Evolutionary conservation across 35 echinoderm and acorn worm genomes (phyloP), one percentile per base, ranked within the genome.

Genomic region (Strongylocentrotus purpuratus): DNA sequence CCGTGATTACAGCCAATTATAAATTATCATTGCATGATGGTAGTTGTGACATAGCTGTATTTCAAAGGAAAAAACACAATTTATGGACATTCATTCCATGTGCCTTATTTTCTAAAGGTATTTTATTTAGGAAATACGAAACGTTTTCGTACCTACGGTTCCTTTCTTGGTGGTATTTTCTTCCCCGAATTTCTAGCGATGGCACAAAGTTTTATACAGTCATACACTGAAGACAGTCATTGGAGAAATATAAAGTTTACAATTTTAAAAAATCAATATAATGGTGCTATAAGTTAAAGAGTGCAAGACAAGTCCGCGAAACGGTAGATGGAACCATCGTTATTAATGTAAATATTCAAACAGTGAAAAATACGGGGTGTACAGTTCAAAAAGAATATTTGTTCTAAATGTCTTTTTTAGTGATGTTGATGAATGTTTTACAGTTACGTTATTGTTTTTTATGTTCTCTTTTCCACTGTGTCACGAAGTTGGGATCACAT

Each of bases 301-400:
- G 65, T 28, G 65, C 20, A 78, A 55, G 2, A 55, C 50, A 11
- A 25, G 65, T 78, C 18, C 52, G 20, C 4, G 65, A 78, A 18
- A 78, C 28, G 28, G 65, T 78, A 28, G 20, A 78, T 28, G 65
- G 20, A n/a, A n/a, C 28, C 65, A 78, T 78, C 65, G 65, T 78
- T 78, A 78, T n/a, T 78, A 2, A 89, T 45, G 45, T 89, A 89
- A 33, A 89, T 89, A 89, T 46, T 89, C 87, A 32, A 87, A 87
- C 86, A 45, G 87, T 89, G 87, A 89, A 89, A 45, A 33, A 89
- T 89, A 89, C 87, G 87, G 87, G 87, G 45, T 89, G 87, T 89
- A 89, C 33, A 89, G 87, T 18, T 45, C 15, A 89, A 33, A 89
- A 35, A 46, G n/a, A 89, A 35, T 45, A 78, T 78, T 78, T 78